These are phyloP conservation scores for Philereme vetulata DNA, from an alignment of 2,888 invertebrate genomes.

Conservation along the genomic window DNA sequence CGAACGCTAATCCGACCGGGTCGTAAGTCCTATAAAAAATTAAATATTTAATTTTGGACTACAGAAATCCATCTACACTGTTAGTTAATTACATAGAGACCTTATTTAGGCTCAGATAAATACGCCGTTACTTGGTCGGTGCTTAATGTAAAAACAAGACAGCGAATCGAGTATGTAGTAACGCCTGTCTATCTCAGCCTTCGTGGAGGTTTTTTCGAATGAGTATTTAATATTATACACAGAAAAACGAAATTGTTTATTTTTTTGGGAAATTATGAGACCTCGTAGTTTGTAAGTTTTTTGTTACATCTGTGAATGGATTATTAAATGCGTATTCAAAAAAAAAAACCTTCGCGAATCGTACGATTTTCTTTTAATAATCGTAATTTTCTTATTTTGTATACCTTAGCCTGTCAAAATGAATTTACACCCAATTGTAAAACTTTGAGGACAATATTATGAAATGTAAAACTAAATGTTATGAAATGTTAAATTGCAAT, in stretches of 20 bases:
- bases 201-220: not conserved
- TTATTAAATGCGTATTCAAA: conserved; percentile 1
- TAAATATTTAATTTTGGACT: no score
- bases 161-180: no score
- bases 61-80: no score
- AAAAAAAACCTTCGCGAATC: not conserved
- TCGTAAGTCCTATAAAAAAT: not conserved
- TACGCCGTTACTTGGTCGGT: no score
- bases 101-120: no score
- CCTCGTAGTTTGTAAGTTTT: no score
- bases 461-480: conserved; percentile 2
- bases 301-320: no score
- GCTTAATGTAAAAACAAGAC: no score
- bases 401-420: not conserved
- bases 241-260: not conserved
- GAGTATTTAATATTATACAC: conserved; percentile 2
- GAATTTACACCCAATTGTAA: not conserved
- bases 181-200: no score
- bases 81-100: no score
- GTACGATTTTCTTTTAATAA: not conserved
- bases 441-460: conserved; percentile 17
- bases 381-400: not conserved
- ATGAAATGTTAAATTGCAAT: no score
- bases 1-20: not conserved
- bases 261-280: not conserved